Percentiles rank a stretch among this genome's conserved stretches.
Conservation (phyloP, 1,140 invertebrate genomes). For the Plodia interpunctella region DNA sequence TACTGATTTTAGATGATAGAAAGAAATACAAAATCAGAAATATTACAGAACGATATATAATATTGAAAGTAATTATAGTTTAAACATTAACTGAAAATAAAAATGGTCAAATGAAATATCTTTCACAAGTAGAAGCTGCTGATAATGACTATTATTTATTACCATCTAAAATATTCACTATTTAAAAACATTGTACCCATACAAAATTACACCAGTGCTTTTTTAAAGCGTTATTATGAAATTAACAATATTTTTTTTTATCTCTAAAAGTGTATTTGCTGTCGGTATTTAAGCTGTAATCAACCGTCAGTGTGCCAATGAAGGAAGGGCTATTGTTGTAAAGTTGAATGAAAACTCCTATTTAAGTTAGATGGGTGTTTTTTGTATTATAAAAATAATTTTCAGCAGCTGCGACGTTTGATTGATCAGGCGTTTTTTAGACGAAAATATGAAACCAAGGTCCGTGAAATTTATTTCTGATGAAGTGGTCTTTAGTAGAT, state of each 20-base stretch:
- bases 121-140: no score
- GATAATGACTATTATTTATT: no score
- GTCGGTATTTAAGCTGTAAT: conserved; percentile 54
- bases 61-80: no score
- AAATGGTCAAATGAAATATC: no score
- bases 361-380: conserved; percentile 64
- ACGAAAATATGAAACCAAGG: conserved; percentile 40
- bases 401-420: conserved; percentile 70
- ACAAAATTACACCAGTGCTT: no score
- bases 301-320: conserved; percentile 71
- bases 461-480: conserved; percentile 63
- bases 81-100: no score
- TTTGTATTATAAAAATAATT: conserved; percentile 69
- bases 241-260: neutral
- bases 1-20: no score
- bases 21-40: no score
- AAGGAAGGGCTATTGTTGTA: conserved; percentile 70
- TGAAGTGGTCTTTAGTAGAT: conserved; percentile 3
- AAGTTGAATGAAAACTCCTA: conserved; percentile 74
- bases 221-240: neutral
- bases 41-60: no score
- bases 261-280: conserved; percentile 29
- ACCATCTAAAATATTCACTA: no score
- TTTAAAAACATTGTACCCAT: no score
- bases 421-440: conserved; percentile 52